Evolutionary conservation across 2,888 invertebrate species (phyloP).

Genomic region (Hypomecis atomaria): DNA sequence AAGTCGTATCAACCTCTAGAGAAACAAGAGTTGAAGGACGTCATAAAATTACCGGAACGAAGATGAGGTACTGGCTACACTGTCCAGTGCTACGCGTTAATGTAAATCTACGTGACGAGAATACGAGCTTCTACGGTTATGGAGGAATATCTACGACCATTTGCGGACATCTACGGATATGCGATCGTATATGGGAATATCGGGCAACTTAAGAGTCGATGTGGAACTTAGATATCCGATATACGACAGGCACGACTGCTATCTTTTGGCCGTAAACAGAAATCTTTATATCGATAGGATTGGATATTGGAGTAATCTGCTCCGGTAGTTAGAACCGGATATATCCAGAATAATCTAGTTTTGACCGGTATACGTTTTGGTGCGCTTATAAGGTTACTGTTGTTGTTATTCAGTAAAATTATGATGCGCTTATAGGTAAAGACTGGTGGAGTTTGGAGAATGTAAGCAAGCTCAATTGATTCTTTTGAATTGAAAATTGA

Average conservation of each 20-base stretch:
- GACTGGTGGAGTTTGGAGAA: too few relatives aligned
- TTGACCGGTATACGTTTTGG: neutral
- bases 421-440: too few relatives aligned
- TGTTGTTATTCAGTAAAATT: too few relatives aligned
- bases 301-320: conserved; percentile 15
- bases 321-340: conserved; percentile 4
- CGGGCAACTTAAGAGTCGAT: conserved; percentile 10
- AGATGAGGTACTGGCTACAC: conserved; percentile 8
- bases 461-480: too few relatives aligned
- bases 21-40: neutral
- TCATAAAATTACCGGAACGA: neutral
- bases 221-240: conserved; percentile 12
- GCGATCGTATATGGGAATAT: neutral
- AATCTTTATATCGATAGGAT: conserved; percentile 21
- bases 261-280: conserved; percentile 23
- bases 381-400: neutral
- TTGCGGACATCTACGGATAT: conserved; percentile 5
- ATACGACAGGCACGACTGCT: conserved; percentile 17
- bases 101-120: conserved; percentile 26
- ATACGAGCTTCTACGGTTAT: conserved; percentile 11
- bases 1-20: neutral
- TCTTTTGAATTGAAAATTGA: too few relatives aligned
- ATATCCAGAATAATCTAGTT: conserved; percentile 4
- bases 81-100: conserved; percentile 16
- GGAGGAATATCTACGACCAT: conserved; percentile 4